Evolutionary conservation across 2,113 vertebrate genomes (phyloP).

Genomic region (Dolichotis patagonum): DNA sequence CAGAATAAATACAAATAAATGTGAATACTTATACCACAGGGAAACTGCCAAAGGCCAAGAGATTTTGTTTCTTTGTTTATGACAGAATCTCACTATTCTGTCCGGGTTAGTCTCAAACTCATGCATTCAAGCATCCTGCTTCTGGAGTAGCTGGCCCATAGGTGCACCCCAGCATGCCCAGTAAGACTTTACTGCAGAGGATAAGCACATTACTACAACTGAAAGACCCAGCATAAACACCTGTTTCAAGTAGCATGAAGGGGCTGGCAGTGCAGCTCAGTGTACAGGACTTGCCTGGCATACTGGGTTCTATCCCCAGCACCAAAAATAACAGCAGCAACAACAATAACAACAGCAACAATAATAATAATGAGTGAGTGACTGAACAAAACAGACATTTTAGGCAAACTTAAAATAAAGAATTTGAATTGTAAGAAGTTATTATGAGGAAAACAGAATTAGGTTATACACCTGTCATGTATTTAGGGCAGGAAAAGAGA

Average conservation of each 20-base stretch:
- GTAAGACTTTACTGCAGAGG: background rate
- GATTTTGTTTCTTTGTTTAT: background rate
- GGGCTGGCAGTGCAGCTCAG: too few species aligned
- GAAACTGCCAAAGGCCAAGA: constrained; percentile 11
- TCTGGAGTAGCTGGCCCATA: background rate
- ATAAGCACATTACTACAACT: background rate
- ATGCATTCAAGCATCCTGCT: background rate
- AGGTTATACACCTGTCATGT: background rate
- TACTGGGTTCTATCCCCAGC: background rate
- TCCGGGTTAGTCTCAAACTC: background rate
- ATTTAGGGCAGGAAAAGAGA: background rate
- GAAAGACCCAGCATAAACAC: background rate
- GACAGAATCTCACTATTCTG: background rate
- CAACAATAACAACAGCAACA: too few species aligned
- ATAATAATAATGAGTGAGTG: background rate
- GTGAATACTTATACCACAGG: background rate
- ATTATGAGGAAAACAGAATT: background rate
- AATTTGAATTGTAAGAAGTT: background rate
- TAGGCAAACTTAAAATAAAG: background rate
- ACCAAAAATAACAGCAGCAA: background rate
- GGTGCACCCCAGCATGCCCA: background rate
- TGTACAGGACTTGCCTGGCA: background rate
- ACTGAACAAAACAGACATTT: background rate
- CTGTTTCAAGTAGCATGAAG: background rate
- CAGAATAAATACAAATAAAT: constrained; percentile 5